Conservation (phyloP, 2,888 invertebrate species). For the Patella pellucida region DNA sequence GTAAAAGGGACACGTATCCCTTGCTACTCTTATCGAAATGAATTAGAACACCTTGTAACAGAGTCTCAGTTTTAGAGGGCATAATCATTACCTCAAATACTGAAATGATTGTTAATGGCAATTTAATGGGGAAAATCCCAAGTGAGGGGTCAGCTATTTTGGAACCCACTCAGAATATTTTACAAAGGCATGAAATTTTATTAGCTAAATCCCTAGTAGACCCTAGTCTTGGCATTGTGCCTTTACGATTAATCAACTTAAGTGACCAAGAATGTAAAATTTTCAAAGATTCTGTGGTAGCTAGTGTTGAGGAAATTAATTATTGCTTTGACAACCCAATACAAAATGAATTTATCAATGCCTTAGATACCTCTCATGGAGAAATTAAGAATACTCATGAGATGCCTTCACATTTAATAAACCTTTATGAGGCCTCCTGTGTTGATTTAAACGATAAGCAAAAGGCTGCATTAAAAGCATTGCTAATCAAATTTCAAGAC, state of each 20-base stretch:
- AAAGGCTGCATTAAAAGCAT: not conserved
- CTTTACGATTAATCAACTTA: not conserved
- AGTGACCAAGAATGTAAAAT: not conserved
- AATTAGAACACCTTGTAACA: too few species aligned
- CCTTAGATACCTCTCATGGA: too few species aligned
- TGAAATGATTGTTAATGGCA: too few species aligned
- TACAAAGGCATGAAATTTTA: not conserved
- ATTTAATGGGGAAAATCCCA: too few species aligned
- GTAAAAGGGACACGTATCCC: too few species aligned
- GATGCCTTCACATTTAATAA: conserved; percentile 18
- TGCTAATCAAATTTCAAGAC: conserved; percentile 16
- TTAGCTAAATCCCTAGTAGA: not conserved
- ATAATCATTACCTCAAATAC: too few species aligned
- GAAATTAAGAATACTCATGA: not conserved
- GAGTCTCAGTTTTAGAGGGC: too few species aligned
- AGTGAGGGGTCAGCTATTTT: too few species aligned
- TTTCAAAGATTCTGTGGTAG: not conserved
- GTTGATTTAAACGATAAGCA: conserved; percentile 2
- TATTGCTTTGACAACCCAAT: too few species aligned
- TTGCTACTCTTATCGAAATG: too few species aligned
- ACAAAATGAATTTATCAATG: too few species aligned
- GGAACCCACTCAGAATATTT: not conserved
- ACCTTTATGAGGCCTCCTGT: conserved; percentile 2
- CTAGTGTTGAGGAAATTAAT: not conserved
- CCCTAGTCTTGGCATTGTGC: not conserved